These are phyloP conservation scores for Nibea coibor DNA, from an alignment of 2,113 vertebrate species.

Conservation along the genomic window DNA sequence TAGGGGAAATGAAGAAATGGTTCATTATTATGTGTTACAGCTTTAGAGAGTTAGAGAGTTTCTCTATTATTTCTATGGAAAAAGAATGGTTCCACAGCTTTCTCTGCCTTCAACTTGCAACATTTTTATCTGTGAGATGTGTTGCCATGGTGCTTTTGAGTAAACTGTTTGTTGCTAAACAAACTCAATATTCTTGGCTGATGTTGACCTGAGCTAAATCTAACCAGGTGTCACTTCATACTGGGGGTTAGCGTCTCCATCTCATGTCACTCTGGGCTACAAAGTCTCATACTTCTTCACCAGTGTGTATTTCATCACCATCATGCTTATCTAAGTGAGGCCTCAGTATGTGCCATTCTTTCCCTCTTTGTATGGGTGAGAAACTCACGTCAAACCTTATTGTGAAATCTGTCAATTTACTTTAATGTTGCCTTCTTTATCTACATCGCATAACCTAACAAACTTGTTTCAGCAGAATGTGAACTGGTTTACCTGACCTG, in stretches of 20 bases:
- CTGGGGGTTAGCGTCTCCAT: constrained; percentile 20
- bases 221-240: constrained; percentile 18
- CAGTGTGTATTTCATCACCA: constrained; percentile 52
- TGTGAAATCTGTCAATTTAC: constrained; percentile 50
- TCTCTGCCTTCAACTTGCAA: neutral
- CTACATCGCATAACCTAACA: constrained; percentile 11
- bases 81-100: neutral
- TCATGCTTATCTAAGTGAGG: constrained; percentile 32
- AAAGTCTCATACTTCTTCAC: constrained; percentile 15
- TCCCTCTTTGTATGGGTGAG: constrained; percentile 10
- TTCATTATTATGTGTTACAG: neutral
- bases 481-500: neutral
- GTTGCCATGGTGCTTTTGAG: neutral
- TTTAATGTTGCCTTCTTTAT: constrained; percentile 24
- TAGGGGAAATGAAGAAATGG: neutral
- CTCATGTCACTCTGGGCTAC: neutral
- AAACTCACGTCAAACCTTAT: constrained; percentile 47
- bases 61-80: neutral
- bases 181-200: constrained; percentile 9
- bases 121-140: neutral
- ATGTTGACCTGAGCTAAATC: constrained; percentile 16
- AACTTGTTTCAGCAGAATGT: constrained; percentile 24
- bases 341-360: constrained; percentile 26
- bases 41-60: neutral
- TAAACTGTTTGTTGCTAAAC: neutral